phyloP scores from a whole-genome alignment of 1,140 invertebrate genomes.

The Hestina assimilis region DNA sequence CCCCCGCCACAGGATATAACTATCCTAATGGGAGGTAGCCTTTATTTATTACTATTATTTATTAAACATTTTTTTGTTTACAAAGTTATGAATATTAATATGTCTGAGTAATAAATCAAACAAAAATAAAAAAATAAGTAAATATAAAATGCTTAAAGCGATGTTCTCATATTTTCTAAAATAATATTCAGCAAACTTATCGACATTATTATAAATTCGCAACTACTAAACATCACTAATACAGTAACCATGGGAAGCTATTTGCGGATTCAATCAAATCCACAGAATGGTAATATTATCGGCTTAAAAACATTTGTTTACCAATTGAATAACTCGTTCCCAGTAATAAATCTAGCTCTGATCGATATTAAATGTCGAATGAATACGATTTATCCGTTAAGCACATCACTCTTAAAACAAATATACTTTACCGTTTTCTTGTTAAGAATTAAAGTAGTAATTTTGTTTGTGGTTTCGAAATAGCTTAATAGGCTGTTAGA shows the following conservation, averaged over 20 bases:
- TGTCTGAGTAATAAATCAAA: too few species aligned
- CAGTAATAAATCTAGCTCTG: slow-evolving; percentile 30
- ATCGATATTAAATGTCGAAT: slow-evolving; percentile 24
- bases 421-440: slow-evolving; percentile 11
- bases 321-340: slow-evolving; percentile 38
- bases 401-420: slow-evolving; percentile 16
- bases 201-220: not conserved
- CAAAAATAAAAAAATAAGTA: too few species aligned
- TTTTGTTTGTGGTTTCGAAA: slow-evolving; percentile 19
- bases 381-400: slow-evolving; percentile 10
- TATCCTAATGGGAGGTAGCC: too few species aligned
- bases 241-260: slow-evolving; percentile 62
- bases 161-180: too few species aligned
- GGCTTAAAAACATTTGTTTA: slow-evolving; percentile 58
- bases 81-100: too few species aligned
- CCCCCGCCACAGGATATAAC: too few species aligned
- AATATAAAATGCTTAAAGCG: too few species aligned
- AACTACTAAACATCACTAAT: slow-evolving; percentile 35
- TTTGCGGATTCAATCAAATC: slow-evolving; percentile 75
- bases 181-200: not conserved
- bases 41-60: too few species aligned
- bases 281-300: slow-evolving; percentile 64
- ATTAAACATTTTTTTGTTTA: too few species aligned
- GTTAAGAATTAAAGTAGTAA: slow-evolving; percentile 22
- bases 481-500: slow-evolving; percentile 14